Evolutionary conservation across 23 tunicate genomes (phyloP).

Genomic region (Corella eumyota): DNA sequence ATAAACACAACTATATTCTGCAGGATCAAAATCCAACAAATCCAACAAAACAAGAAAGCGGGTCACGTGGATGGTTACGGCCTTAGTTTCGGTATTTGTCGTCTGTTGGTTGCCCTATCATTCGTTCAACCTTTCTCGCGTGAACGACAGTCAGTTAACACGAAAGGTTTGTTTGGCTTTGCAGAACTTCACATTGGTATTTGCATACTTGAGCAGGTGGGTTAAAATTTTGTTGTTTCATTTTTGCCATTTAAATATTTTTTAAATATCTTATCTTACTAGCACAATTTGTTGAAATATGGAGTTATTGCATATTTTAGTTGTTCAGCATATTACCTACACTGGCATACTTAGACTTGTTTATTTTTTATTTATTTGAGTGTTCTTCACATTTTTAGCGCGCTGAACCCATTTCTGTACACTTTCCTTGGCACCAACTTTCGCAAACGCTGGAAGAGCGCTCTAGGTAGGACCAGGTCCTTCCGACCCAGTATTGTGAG

Average conservation of each 20-base stretch:
- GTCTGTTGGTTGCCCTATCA: conserved; percentile 95
- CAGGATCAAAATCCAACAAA: conserved; percentile 42
- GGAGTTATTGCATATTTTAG: too few relatives aligned
- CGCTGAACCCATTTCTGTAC: conserved; percentile 80
- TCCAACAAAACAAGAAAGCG: conserved; percentile 71
- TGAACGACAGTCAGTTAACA: conserved; percentile 30
- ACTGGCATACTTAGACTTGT: too few relatives aligned
- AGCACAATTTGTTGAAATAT: too few relatives aligned
- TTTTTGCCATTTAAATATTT: background rate
- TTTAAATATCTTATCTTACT: too few relatives aligned
- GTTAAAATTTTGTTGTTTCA: background rate
- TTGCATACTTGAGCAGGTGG: conserved; percentile 82
- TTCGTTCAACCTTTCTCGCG: conserved; percentile 48
- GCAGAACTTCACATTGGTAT: conserved; percentile 17
- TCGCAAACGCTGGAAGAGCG: conserved; percentile 57
- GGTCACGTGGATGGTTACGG: conserved; percentile 76
- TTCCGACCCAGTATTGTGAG: conserved; percentile 52
- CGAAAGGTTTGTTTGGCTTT: conserved; percentile 10
- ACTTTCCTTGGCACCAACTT: conserved; percentile 78
- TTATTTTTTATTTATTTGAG: too few relatives aligned
- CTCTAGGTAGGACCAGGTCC: conserved; percentile 42
- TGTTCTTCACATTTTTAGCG: too few relatives aligned
- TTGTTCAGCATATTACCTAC: too few relatives aligned
- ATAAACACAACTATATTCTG: background rate
- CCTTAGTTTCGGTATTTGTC: conserved; percentile 59